Base-by-base conservation (phyloP, 2,113 vertebrate genomes). In the Brachionichthys hirsutus region DNA sequence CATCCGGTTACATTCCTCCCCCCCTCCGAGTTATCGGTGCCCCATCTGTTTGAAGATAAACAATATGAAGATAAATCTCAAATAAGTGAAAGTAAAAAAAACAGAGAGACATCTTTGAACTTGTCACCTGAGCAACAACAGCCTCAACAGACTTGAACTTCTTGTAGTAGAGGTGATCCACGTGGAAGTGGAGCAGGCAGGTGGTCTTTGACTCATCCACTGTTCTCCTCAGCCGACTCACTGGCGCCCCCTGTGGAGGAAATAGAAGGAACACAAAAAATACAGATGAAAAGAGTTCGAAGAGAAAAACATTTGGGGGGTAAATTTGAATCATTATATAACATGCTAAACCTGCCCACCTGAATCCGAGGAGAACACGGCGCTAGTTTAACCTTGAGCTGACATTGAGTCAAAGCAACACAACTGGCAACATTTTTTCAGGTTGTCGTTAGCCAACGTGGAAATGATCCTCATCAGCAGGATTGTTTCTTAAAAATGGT, bases 51-150 rank as follows among this genome's bases (percentile, higher is more conserved):
- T n/a, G n/a, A n/a, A n/a, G n/a, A n/a, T n/a, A 30, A 30, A 30
- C 2, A 30, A 30, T n/a, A n/a, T 49, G 10, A 54, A 44, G 12
- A 16, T 10, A 30, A 13, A 40, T 19, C 8, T 19, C 12, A 46
- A 9, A 9, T 53, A 18, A 34, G 18, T 42, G 24, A 35, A 18
- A 12, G 19, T 12, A 34, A 4, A 14, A 11, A 56, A 19, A 14
- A 30, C 3, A 10, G 16, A 34, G 3, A 12, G 2, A 38, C 0
- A 53, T 2, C 22, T 47, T 12, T 65, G 10, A 59, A 36, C 0
- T 0, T 5, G 2, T 87, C 73, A 94, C 93, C 92, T 94, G 93
- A 67, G 89, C 88, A 38, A 93, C 85, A 14, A 94, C 91, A 6
- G 85, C 90, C 57, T 92, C 88, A 1, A 87, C 57, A 20, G 90